A percentile compares a stretch with the other conserved stretches of the same genome.
Conservation (phyloP, 2,113 vertebrate genomes). For the Gymnogyps californianus region DNA sequence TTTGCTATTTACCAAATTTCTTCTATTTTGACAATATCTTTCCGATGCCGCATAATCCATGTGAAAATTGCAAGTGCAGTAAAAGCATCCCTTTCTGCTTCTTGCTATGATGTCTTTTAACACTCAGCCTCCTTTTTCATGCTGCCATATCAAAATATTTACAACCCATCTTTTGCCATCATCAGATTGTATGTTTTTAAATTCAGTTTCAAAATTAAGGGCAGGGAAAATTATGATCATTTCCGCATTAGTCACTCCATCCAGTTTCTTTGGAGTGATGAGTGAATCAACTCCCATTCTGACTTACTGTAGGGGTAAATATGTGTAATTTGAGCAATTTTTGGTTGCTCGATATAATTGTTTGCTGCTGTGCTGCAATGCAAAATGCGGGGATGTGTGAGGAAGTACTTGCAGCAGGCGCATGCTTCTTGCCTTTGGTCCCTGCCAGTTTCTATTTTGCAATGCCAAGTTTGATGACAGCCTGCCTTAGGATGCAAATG, state of each 20-base stretch:
- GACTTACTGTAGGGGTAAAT: constrained; percentile 45
- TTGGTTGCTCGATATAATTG: constrained; percentile 4
- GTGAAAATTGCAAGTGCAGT: background rate
- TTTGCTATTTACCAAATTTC: background rate
- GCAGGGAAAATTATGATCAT: constrained; percentile 51
- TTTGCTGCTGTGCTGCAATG: background rate
- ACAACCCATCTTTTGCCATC: constrained; percentile 33
- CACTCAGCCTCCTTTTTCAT: background rate
- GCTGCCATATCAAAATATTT: constrained; percentile 51
- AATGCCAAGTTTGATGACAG: background rate
- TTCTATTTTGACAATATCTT: background rate
- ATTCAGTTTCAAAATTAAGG: constrained; percentile 46
- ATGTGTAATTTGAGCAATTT: constrained; percentile 48
- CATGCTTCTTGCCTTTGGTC: background rate
- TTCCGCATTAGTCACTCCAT: constrained; percentile 50
- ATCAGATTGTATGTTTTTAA: constrained; percentile 30
- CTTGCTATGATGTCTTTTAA: background rate
- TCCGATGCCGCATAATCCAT: background rate
- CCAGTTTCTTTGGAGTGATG: constrained; percentile 31
- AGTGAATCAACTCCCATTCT: constrained; percentile 49
- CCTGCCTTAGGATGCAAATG: background rate
- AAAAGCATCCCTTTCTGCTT: background rate
- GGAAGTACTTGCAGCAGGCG: background rate
- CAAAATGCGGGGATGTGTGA: background rate
- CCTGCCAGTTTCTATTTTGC: constrained; percentile 22